phyloP scores from a whole-genome alignment of 2,888 invertebrate species.

The Trichopoda pennipes region DNA sequence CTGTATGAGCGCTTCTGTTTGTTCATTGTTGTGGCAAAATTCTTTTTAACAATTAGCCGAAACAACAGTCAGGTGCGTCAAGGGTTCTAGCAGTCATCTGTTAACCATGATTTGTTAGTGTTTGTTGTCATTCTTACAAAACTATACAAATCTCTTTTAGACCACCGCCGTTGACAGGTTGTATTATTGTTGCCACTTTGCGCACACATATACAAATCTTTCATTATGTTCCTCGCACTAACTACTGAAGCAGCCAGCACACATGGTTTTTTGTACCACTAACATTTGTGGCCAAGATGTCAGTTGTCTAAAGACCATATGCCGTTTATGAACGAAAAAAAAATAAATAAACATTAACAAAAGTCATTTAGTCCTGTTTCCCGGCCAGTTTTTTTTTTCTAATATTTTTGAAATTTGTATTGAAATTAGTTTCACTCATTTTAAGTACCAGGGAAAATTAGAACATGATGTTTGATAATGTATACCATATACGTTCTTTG shows the following conservation, averaged over 20 bases:
- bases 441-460: slow-evolving; percentile 54
- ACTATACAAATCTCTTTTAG: slow-evolving; percentile 35
- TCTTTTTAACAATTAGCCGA: slow-evolving; percentile 66
- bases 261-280: slow-evolving; percentile 33
- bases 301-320: slow-evolving; percentile 26
- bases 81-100: slow-evolving; percentile 37
- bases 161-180: slow-evolving; percentile 65
- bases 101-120: slow-evolving; percentile 57
- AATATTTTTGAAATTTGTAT: slow-evolving; percentile 6
- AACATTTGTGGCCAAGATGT: slow-evolving; percentile 13
- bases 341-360: not conserved
- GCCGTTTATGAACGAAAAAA: slow-evolving; percentile 24
- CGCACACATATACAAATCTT: slow-evolving; percentile 5
- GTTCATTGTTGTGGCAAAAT: slow-evolving; percentile 64
- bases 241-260: not conserved
- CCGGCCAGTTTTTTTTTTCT: slow-evolving; percentile 11
- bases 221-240: slow-evolving; percentile 3
- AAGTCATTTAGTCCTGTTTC: slow-evolving; percentile 38
- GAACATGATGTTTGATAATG: slow-evolving; percentile 8
- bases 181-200: slow-evolving; percentile 41
- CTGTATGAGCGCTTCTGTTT: slow-evolving; percentile 38
- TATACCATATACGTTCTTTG: slow-evolving; percentile 13
- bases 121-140: slow-evolving; percentile 54
- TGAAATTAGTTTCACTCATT: slow-evolving; percentile 54
- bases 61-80: slow-evolving; percentile 63